These are phyloP conservation scores for Molossus molossus DNA, from an alignment of 2,797 vertebrate species.

Conservation along the genomic window DNA sequence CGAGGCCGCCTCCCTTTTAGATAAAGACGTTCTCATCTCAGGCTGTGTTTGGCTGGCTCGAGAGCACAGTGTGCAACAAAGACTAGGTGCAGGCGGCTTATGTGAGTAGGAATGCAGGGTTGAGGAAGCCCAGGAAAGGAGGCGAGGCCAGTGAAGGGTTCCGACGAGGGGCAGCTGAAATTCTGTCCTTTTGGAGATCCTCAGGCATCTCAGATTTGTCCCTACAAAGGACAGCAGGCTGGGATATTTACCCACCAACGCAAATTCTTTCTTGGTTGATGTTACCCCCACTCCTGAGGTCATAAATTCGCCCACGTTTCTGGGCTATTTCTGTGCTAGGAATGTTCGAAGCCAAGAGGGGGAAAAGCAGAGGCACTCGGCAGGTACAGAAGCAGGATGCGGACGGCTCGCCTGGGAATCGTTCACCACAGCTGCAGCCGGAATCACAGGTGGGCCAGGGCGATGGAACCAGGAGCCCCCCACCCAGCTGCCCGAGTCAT, in stretches of 20 bases:
- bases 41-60: not conserved
- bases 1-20: not conserved
- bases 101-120: not conserved
- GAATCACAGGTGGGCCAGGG: not conserved
- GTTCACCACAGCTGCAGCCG: not conserved
- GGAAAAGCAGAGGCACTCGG: not conserved
- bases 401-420: fast-evolving
- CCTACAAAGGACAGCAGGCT: not conserved
- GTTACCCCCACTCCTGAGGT: not conserved
- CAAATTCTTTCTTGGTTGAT: not conserved
- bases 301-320: not conserved
- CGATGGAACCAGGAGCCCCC: not conserved
- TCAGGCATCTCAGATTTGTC: not conserved
- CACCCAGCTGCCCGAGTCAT: not conserved
- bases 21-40: not conserved
- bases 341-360: not conserved
- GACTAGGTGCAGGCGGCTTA: not conserved
- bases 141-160: not conserved
- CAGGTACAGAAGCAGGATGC: not conserved
- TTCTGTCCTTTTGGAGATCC: not conserved
- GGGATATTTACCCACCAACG: not conserved
- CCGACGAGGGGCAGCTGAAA: not conserved
- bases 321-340: not conserved
- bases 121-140: not conserved
- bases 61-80: not conserved